Percentiles rank a stretch among this genome's conserved stretches.
Evolutionary conservation across 2,888 invertebrate species (phyloP).

Genomic region (Rhaphigaster nebulosa): DNA sequence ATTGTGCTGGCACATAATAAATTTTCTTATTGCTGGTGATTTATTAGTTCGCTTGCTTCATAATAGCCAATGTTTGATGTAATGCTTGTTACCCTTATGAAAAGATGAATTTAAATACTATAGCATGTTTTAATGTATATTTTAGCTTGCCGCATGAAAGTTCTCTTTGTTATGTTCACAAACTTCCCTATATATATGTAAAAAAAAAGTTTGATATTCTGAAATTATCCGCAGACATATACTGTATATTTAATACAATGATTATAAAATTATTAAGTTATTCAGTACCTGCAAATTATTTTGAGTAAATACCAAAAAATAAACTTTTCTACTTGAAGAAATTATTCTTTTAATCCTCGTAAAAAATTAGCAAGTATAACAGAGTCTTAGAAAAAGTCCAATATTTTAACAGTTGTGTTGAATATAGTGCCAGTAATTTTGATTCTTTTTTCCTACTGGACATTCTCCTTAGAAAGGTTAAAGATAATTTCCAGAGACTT

Average conservation of each 20-base stretch:
- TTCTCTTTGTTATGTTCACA: not conserved
- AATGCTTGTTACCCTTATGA: not conserved
- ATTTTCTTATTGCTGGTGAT: not conserved
- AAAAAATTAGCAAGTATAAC: too few relatives aligned
- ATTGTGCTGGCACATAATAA: not conserved
- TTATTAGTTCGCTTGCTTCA: not conserved
- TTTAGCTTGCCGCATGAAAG: not conserved
- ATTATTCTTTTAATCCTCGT: too few relatives aligned
- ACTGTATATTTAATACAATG: not conserved
- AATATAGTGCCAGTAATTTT: too few relatives aligned
- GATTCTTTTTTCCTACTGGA: too few relatives aligned
- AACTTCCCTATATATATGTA: not conserved
- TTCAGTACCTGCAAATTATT: not conserved
- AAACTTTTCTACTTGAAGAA: not conserved
- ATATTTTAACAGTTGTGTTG: too few relatives aligned
- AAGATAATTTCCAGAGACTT: too few relatives aligned
- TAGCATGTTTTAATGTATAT: not conserved
- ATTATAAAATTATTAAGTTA: not conserved
- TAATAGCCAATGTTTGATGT: not conserved
- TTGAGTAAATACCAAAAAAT: not conserved
- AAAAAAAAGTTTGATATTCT: not conserved
- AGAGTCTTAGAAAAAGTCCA: too few relatives aligned
- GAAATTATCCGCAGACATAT: not conserved
- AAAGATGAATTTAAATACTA: not conserved
- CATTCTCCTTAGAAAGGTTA: too few relatives aligned